A percentile compares a stretch with the other conserved stretches of the same genome.
Evolutionary conservation across 2,888 invertebrate species (phyloP).

Genomic region (Rhynchonema sp.): DNA sequence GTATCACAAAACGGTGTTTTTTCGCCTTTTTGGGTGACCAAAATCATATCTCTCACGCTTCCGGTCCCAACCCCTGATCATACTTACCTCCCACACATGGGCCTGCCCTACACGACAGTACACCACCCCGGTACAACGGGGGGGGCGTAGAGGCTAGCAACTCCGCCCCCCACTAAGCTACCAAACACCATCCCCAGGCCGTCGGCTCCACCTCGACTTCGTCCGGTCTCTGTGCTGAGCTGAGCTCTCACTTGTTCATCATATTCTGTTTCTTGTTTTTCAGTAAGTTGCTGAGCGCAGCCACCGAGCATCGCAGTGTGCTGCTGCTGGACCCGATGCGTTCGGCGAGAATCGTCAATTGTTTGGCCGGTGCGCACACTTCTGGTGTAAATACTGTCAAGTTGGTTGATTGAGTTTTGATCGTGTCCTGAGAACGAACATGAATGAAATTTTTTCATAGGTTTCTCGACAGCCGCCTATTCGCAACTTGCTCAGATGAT

Average conservation of each 20-base stretch:
- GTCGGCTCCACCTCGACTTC: not conserved
- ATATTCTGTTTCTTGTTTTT: no score
- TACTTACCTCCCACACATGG: no score
- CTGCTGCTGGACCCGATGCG: slow-evolving; percentile 63
- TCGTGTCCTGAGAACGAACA: not conserved
- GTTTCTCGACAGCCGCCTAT: slow-evolving; percentile 62
- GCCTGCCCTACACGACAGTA: no score
- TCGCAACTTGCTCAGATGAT: slow-evolving; percentile 85
- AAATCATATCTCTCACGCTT: no score
- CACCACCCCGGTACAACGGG: no score
- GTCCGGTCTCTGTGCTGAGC: no score
- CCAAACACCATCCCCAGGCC: not conserved
- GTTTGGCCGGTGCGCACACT: slow-evolving; percentile 49
- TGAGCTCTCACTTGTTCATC: no score
- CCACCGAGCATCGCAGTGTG: slow-evolving; percentile 70
- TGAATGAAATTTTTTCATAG: slow-evolving; percentile 33
- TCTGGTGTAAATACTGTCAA: slow-evolving; percentile 82
- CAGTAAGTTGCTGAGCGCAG: slow-evolving; percentile 63
- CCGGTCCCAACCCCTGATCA: no score
- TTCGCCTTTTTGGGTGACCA: no score
- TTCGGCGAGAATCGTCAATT: slow-evolving; percentile 42
- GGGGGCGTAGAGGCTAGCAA: not conserved
- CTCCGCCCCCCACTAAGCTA: not conserved
- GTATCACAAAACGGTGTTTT: no score
- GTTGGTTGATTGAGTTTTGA: slow-evolving; percentile 44